Evolutionary conservation across 2,113 vertebrate species (phyloP), one percentile per base, ranked within the genome.

Genomic region (Tachysurus fulvidraco): DNA sequence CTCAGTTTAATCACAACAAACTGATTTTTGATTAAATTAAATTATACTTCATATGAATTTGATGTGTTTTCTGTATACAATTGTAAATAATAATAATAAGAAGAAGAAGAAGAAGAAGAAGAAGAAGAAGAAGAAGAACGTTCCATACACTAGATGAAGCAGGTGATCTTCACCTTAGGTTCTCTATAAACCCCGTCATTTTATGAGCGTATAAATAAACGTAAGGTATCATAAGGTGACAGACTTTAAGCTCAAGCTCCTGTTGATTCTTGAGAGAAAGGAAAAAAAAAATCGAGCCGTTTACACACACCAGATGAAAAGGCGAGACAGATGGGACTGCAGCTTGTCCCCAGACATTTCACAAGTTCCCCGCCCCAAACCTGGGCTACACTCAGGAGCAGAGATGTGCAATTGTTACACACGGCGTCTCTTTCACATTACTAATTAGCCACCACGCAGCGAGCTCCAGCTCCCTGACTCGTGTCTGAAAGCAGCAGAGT

Each of bases 311-410:
- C 64, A 55, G 83, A 80, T 90, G 81, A 88, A 86, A 90, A 88
- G 86, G 59, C 64, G 44, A 81, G 83, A 73, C 86, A 90, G 84
- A 89, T 90, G 90, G 86, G 81, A 76, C 86, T 85, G 78, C 84
- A 89, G 81, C 12, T 59, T 80, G 88, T 67, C 86, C 74, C 25
- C 54, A 67, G 79, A 85, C 74, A 57, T 83, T 81, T 88, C 44
- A 69, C 64, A 57, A 30, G 9, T 36, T 83, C 59, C 83, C 81
- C 79, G 59, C 65, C 36, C 83, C 87, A 71, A 88, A 77, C 83
- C 28, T 79, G 28, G 52, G 64, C 54, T 71, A 60, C 54, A 62
- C 36, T n/a, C n/a, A 4, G 13, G 25, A 30, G 71, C 83, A 19
- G 76, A 64, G 83, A 62, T 50, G 76, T 46, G 19, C 80, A 85